Evolutionary conservation across 2,888 invertebrate species (phyloP), one percentile per base, ranked within the genome.

Genomic region (Arrhopalites spinosus): DNA sequence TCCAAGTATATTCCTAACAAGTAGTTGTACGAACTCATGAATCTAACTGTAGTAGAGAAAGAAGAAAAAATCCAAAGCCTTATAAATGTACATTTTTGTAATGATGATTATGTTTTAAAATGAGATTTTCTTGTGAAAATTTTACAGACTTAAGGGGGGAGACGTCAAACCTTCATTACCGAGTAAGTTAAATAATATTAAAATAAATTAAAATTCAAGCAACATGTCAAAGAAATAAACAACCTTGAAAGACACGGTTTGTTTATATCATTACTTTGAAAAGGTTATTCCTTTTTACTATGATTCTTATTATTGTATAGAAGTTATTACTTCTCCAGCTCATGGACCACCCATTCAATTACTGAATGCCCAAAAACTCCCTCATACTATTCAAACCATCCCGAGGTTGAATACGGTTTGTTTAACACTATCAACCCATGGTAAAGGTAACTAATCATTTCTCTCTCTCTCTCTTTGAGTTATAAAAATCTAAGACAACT

Each of bases 341-440:
- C 85, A 84, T 78, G 84, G 83, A 5, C 83, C 84, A 20, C 83
- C 84, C n/a, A 83, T 83, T 74, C 83, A 84, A 72, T 74, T 80
- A 43, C 76, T 82, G 30, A 79, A 75, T 74, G 73, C 79, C 23
- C 71, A 78, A 30, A 82, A 81, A 63, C 73, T 79, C 74, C 78
- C 80, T 30, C 78, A 76, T 29, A 25, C 59, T 27, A 75, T 82
- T 43, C 81, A 81, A 73, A 74, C 80, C n/a, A 76, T 82, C 59
- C 79, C 81, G 23, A 75, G 80, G 64, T 71, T 82, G 11, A 81
- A 73, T 67, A 78, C 81, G 13, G 79, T 80, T 1, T 79, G 81
- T 61, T 75, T 81, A 61, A 80, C 80, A 1, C 59, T 81, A 20
- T 78, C 82, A 13, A 79, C 81, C 13, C 80, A 79, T 72, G 80